Conservation (phyloP, 2,797 vertebrate genomes). For the Parambassis ranga region DNA sequence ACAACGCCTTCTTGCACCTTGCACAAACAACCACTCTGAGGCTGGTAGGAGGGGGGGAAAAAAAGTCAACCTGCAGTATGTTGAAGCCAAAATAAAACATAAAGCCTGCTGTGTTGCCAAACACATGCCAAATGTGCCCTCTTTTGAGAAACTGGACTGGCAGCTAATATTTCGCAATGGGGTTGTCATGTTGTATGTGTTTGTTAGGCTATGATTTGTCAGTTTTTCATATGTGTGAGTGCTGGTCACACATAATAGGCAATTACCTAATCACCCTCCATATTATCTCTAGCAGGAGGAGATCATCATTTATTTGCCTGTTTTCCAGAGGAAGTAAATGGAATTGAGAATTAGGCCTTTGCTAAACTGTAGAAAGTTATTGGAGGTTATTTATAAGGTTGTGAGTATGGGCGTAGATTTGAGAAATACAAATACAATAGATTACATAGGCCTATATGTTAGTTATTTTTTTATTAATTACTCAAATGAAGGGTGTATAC, state of each 20-base stretch:
- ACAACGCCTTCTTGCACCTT: slow-evolving; percentile 59
- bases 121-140: slow-evolving; percentile 23
- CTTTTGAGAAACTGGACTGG: slow-evolving; percentile 36
- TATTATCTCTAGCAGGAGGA: slow-evolving; percentile 28
- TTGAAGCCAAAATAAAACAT: slow-evolving; percentile 50
- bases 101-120: slow-evolving; percentile 20
- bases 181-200: too few species aligned
- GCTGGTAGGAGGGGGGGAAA: slow-evolving; percentile 12
- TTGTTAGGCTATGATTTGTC: neutral
- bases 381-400: too few species aligned
- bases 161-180: too few species aligned
- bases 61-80: slow-evolving; percentile 37
- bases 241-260: slow-evolving; percentile 38
- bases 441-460: too few species aligned
- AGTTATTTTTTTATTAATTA: too few species aligned
- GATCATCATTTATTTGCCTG: slow-evolving; percentile 47
- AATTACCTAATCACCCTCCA: slow-evolving; percentile 51
- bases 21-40: slow-evolving; percentile 50
- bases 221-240: slow-evolving; percentile 2
- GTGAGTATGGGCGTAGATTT: too few species aligned
- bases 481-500: too few species aligned
- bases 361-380: too few species aligned
- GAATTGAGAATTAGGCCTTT: too few species aligned
- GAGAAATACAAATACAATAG: too few species aligned
- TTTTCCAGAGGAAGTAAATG: slow-evolving; percentile 25